Evolutionary conservation across 2,888 invertebrate species (phyloP).

Genomic region (Hyposoter dolosus): DNA sequence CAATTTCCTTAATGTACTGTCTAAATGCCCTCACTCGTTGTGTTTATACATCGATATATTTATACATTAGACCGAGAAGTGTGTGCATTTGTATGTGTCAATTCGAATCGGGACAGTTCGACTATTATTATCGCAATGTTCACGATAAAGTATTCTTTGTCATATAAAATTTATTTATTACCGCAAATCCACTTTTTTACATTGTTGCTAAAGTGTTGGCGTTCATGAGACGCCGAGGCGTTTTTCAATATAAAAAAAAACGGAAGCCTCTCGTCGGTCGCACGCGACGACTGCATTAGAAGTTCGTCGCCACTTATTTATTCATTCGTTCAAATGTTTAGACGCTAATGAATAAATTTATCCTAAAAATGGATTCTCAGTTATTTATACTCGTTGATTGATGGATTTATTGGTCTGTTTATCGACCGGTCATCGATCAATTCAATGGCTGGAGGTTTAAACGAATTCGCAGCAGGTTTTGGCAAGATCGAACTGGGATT

Average conservation of each 20-base stretch:
- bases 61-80: neutral
- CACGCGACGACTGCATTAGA: neutral
- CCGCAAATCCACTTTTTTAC: neutral
- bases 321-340: neutral
- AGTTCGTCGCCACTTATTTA: neutral
- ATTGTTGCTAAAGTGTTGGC: neutral
- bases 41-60: slow-evolving; percentile 15
- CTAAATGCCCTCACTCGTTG: slow-evolving; percentile 76
- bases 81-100: neutral
- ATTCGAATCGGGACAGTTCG: neutral
- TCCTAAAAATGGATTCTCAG: neutral
- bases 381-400: neutral
- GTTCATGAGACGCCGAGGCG: neutral
- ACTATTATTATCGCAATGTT: slow-evolving; percentile 11
- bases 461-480: neutral
- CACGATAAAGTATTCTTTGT: neutral
- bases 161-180: neutral
- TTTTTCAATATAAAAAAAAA: neutral
- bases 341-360: neutral
- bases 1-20: slow-evolving; percentile 85
- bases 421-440: neutral
- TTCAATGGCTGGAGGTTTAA: neutral
- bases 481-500: neutral
- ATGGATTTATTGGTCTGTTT: neutral
- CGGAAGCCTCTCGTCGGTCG: neutral